Evolutionary conservation across 92 coral and sea anemone genomes (phyloP).

Genomic region (Porites divaricata): DNA sequence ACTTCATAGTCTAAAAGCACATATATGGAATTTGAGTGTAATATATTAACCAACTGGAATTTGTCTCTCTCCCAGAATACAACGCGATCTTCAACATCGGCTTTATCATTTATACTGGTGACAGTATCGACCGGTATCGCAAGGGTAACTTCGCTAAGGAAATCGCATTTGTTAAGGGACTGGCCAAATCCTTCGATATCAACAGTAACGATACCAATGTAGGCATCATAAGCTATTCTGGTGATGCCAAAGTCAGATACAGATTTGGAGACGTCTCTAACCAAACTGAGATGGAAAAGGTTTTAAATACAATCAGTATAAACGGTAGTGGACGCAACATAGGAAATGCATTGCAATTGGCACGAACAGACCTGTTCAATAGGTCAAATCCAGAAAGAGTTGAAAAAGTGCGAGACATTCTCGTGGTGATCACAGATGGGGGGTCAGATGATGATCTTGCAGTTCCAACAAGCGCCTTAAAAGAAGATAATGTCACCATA

Average conservation of each 20-base stretch:
- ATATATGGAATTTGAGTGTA: no score
- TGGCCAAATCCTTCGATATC: slow-evolving; percentile 11
- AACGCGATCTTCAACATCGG: slow-evolving; percentile 7
- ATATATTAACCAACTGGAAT: no score
- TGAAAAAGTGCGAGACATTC: slow-evolving; percentile 7
- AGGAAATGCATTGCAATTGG: slow-evolving; percentile 19
- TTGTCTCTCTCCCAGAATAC: slow-evolving; percentile 1
- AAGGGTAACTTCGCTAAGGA: slow-evolving; percentile 18
- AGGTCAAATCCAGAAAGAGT: slow-evolving; percentile 3
- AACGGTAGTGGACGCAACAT: slow-evolving; percentile 17
- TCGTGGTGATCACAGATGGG: slow-evolving; percentile 21
- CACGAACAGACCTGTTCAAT: slow-evolving; percentile 20
- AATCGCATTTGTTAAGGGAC: slow-evolving; percentile 29
- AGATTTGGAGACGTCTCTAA: slow-evolving; percentile 4
- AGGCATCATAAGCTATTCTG: slow-evolving; percentile 15
- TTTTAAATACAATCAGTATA: neutral
- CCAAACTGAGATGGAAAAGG: slow-evolving; percentile 15
- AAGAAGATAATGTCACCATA: slow-evolving; percentile 5
- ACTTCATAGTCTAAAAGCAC: no score
- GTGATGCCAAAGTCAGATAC: slow-evolving; percentile 22
- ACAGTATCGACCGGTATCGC: slow-evolving; percentile 22
- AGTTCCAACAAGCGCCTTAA: slow-evolving; percentile 13
- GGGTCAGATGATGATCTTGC: slow-evolving; percentile 11
- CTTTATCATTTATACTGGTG: slow-evolving; percentile 19
- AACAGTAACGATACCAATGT: neutral